Conservation (phyloP, 2,113 vertebrate genomes). For the Microcebus jonahi region DNA sequence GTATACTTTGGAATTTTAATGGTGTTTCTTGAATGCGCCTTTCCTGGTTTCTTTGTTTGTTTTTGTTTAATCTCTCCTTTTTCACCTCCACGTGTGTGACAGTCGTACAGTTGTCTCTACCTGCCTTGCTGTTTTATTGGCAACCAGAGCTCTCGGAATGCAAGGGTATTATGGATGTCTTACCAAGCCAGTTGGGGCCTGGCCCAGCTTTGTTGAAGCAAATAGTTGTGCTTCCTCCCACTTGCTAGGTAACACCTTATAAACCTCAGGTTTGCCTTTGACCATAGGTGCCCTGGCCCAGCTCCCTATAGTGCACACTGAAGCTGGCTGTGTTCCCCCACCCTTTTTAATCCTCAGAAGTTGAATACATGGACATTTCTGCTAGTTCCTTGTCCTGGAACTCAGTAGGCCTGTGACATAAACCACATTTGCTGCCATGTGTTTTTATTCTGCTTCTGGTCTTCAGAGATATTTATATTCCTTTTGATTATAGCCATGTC, state of each 20-base stretch:
- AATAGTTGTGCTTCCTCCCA: neutral
- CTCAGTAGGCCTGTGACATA: neutral
- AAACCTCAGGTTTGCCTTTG: neutral
- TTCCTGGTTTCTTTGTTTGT: neutral
- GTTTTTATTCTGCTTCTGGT: conserved; percentile 30
- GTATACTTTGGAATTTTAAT: neutral
- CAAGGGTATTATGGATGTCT: neutral
- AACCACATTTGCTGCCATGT: neutral
- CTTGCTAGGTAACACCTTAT: neutral
- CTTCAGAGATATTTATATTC: neutral
- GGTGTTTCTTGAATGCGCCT: neutral
- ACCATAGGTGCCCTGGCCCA: neutral
- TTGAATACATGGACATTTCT: neutral
- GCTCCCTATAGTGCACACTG: neutral
- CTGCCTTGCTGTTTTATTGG: neutral
- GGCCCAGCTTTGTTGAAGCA: neutral
- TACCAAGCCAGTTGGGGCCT: neutral
- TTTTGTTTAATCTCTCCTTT: neutral
- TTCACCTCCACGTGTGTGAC: neutral
- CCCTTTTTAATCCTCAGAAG: neutral
- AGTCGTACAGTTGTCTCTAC: neutral
- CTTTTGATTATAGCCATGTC: neutral
- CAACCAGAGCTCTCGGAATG: neutral
- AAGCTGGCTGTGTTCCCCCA: neutral
- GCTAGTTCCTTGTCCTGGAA: neutral